Conservation (phyloP, 92 coral and sea anemone species). For the Epizoanthus ramosus region DNA sequence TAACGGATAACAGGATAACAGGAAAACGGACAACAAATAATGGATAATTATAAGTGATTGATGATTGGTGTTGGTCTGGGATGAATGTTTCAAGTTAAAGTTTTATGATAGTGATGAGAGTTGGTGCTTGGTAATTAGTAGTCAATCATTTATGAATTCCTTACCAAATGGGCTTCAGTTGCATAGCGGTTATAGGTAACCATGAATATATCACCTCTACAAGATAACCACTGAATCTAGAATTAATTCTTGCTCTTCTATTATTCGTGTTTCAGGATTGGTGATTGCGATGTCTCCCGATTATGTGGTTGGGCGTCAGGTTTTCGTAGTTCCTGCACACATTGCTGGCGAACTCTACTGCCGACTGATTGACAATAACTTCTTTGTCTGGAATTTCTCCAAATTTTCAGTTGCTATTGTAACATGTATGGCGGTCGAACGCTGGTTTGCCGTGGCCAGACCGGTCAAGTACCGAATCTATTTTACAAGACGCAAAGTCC, state of each 20-base stretch:
- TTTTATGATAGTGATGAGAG: no score
- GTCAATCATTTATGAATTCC: no score
- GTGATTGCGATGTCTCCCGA: conserved; percentile 32
- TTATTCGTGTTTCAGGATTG: conserved; percentile 3
- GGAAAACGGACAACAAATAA: no score
- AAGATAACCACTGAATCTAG: no score
- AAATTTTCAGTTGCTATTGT: conserved; percentile 33
- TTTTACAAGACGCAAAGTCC: conserved; percentile 27
- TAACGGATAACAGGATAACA: no score
- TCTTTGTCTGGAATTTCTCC: conserved; percentile 37
- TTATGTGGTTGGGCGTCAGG: conserved; percentile 19
- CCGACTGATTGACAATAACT: conserved; percentile 33
- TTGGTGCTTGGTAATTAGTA: no score
- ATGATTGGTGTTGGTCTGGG: no score
- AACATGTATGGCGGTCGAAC: conserved; percentile 29
- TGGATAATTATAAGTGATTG: no score
- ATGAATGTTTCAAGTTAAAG: no score
- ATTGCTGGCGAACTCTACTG: conserved; percentile 32
- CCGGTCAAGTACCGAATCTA: conserved; percentile 9
- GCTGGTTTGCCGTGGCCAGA: conserved; percentile 35
- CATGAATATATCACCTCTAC: neutral
- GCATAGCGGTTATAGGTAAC: no score
- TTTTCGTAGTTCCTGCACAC: conserved; percentile 10
- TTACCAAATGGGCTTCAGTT: no score
- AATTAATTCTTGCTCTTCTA: neutral